Evolutionary conservation across 2,888 invertebrate species (phyloP), one percentile per base, ranked within the genome.

Genomic region (Conchocele bisecta): DNA sequence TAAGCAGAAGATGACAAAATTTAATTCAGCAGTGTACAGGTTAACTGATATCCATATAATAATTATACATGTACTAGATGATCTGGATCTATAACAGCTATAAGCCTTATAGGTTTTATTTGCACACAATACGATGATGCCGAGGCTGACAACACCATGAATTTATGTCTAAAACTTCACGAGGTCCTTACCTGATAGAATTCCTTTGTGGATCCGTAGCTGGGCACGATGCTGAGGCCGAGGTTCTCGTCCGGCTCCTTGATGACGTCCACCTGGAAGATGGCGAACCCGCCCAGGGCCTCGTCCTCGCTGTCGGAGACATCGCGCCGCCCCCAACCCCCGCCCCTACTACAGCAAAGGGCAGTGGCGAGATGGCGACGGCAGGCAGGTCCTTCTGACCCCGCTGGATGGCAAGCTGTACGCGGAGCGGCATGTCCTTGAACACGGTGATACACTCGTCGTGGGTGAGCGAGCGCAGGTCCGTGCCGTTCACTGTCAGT

Each of bases 391-490:
- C 65, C 44, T 73, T 77, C 57, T 77, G 67, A 28, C 73, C 76
- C 6, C 86, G 63, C 41, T 73, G 73, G 9, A 89, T 73, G 15
- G 82, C 77, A 15, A 89, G 65, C 3, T 83, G 72, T 7, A 89
- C 85, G 5, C 83, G 76, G 15, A 88, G 74, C 0, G 89, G 89
- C 84, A 98, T 96, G 91, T 95, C 95, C 92, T 97, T 97, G 91
- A 98, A 97, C 86, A 97, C 93, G 84, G 95, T 94, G 89, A 98
- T 96, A 58, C 97, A 97, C 92, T 98, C 97, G 81, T 95, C 94
- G 92, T 98, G 94, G 44, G 94, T 93, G 61, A 96, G 92, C 1
- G 95, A 95, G 74, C 95, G 93, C 68, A 97, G 92, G 75, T 96
- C 94, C 86, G 94, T 94, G 11, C 94, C 94, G 90, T 97, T 97